Base-by-base conservation (phyloP, 1,140 invertebrate genomes). In the Calosoma granatense region DNA sequence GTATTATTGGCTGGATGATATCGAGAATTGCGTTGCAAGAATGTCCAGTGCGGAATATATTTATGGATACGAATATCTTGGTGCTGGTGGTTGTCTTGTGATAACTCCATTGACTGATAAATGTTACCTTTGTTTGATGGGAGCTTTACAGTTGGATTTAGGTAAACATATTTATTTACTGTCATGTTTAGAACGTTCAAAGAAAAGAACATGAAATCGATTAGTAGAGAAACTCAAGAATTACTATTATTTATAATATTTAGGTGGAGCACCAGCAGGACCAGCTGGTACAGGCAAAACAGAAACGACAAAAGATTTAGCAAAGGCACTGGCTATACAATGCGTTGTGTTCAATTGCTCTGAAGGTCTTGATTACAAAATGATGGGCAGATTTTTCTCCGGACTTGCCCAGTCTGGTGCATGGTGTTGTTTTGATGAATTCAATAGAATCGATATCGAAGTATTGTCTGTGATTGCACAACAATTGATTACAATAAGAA, bases 241-340 rank as follows among this genome's bases (percentile, higher is more conserved):
- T n/a, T n/a, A n/a, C 11, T 21, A 53, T 30, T 54, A 22, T 12
- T 43, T 52, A 12, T 21, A 36, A 17, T 20, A 66, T 62, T 51
- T 61, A 73, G 81, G 88, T 21, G 92, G 92, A 22, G 91, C 88
- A 39, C 83, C 90, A 17, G 83, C 92, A 58, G 92, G 93, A 1
- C 92, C 92, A 1, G 90, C 87, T 14, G 93, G 93, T 15, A 96
- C 92, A 0, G 94, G 94, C 1, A 97, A 97, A 77, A 96, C 93
- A 0, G 94, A 96, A 77, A 94, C 92, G 0, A 92, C 89, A 0
- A 94, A 94, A 74, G 90, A 94, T 78, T 77, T 94, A 57, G 89
- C 90, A 1, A 94, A 93, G 72, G 81, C 88, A 0, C 67, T 92
- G 41, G 90, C 90, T 1, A 87, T 91, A 59, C 90, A 91, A 65